Evolutionary conservation across 92 coral and sea anemone species (phyloP).

Genomic region (Paramuricea clavata): DNA sequence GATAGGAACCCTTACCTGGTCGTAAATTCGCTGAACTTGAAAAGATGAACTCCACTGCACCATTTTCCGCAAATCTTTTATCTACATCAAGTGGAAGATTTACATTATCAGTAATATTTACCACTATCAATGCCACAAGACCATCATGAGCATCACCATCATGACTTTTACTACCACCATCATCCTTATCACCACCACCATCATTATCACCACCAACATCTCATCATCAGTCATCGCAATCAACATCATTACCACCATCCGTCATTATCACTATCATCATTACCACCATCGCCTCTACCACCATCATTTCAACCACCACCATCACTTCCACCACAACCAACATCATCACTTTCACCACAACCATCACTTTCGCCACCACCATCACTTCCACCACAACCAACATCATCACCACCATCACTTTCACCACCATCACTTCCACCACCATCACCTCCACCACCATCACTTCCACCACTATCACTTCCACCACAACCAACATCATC

Average conservation of each 20-base stretch:
- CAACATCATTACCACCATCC: not conserved
- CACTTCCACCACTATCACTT: not conserved
- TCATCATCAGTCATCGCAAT: too few relatives aligned
- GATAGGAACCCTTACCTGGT: too few relatives aligned
- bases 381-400: not conserved
- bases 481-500: not conserved
- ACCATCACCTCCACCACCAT: not conserved
- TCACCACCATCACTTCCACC: not conserved
- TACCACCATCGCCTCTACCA: not conserved
- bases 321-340: constrained; percentile 80
- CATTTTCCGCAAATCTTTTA: constrained; percentile 87
- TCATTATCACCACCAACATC: not conserved
- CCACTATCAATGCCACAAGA: not conserved
- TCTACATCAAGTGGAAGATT: too few relatives aligned
- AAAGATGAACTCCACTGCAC: constrained; percentile 92
- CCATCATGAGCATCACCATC: not conserved
- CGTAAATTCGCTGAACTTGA: constrained; percentile 84
- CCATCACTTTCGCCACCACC: not conserved
- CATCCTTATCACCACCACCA: not conserved
- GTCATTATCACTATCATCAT: too few relatives aligned
- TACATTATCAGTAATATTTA: not conserved
- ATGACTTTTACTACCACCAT: too few relatives aligned
- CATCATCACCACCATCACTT: not conserved
- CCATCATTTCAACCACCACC: constrained; percentile 61
- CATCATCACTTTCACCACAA: not conserved